phyloP scores from a whole-genome alignment of 2,797 vertebrate species.

The Mormyrus hasselquistii region DNA sequence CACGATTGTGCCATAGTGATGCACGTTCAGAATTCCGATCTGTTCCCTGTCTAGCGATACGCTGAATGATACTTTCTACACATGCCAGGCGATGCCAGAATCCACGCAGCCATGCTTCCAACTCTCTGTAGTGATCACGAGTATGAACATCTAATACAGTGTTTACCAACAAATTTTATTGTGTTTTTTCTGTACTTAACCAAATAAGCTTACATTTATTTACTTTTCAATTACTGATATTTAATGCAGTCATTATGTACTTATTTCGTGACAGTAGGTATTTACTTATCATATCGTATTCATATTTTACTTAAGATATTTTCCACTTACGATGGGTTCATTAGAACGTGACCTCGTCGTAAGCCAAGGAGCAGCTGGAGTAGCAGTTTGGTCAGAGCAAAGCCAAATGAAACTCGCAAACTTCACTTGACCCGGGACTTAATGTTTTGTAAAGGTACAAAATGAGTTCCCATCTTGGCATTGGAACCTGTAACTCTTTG shows the following conservation, averaged over 20 bases:
- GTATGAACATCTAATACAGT: background rate
- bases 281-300: background rate
- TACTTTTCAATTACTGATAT: background rate
- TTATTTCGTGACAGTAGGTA: background rate
- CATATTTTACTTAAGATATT: background rate
- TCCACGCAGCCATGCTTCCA: background rate
- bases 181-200: background rate
- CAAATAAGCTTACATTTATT: background rate
- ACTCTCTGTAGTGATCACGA: background rate
- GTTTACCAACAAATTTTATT: background rate
- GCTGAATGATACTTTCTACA: background rate
- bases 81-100: background rate
- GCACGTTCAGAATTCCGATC: background rate
- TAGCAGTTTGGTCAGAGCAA: background rate
- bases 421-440: background rate
- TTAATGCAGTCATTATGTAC: background rate
- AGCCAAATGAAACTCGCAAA: background rate
- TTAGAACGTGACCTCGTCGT: background rate
- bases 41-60: background rate
- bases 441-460: background rate
- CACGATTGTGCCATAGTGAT: background rate
- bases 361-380: background rate
- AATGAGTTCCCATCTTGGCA: background rate
- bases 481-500: background rate
- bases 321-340: background rate